Base-by-base conservation (phyloP, 1,140 invertebrate genomes). In the Drosophila subpulchrella region DNA sequence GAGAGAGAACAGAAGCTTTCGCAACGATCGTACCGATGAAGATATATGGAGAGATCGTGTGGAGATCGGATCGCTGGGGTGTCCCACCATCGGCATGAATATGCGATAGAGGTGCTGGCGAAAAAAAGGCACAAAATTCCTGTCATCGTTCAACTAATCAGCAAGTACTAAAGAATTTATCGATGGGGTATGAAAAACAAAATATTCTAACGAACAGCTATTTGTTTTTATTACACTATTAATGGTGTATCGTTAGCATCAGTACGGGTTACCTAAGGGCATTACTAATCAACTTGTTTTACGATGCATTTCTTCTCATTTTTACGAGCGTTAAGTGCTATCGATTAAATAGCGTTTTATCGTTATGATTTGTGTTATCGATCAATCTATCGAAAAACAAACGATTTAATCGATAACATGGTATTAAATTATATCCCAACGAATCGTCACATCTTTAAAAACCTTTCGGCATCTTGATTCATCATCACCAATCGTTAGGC, bases 1-100 rank as follows among this genome's bases (percentile, higher is more conserved):
- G n/a, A 27, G 61, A 54, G n/a, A 48, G 47, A 46, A 54, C 48
- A 68, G 51, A 41, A 71, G 65, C 65, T 56, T 39, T 36, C 65
- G 17, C 65, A 71, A 57, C 42, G 67, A 27, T 27, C 27, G 27
- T 27, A 27, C 27, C 27, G 27, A 57, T 70, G 47, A 32, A 67
- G 59, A 50, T 47, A 65, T 41, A 58, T 61, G 15, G 24, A 39
- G 12, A 62, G 32, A 47, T 48, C 58, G 34, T 58, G 34, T 58
- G 15, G 59, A 41, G 53, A 61, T 58, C 50, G 32, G 1, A 30
- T 30, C 38, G 41, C 46, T 51, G 65, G 24, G 65, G 63, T 39
- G 63, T 68, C 47, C 39, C 61, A 36, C 27, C 15, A 2, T 4
- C 20, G 12, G 24, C 48, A 70, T 55, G 66, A 68, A 68, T 68